Evolutionary conservation across 2,797 vertebrate species (phyloP).

Genomic region (Hippopotamyrus pictus): DNA sequence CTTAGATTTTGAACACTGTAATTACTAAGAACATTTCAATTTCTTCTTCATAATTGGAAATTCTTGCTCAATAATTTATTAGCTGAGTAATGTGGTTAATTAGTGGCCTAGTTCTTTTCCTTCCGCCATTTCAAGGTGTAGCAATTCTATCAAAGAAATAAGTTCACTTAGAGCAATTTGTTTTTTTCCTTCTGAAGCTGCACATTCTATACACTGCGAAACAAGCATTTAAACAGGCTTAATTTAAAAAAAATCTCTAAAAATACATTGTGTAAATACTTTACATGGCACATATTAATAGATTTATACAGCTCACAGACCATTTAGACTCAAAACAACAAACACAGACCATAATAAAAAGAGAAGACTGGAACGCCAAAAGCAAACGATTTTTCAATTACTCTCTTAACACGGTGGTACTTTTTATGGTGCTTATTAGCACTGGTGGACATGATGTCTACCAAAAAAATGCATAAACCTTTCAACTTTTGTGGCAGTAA

Average conservation of each 20-base stretch:
- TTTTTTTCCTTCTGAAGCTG: not conserved
- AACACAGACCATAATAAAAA: not conserved
- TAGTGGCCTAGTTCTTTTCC: not conserved
- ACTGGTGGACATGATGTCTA: not conserved
- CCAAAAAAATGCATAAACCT: not conserved
- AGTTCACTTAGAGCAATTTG: not conserved
- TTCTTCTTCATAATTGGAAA: conserved; percentile 13
- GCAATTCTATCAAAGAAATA: not conserved
- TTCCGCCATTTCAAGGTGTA: conserved; percentile 2
- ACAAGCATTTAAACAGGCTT: not conserved
- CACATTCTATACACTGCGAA: not conserved
- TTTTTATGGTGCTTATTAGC: not conserved
- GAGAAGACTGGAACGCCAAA: not conserved
- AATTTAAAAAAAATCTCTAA: not conserved
- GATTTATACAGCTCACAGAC: not conserved
- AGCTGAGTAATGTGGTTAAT: conserved; percentile 11
- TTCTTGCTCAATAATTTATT: conserved; percentile 1
- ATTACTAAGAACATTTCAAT: not conserved
- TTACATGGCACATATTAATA: not conserved
- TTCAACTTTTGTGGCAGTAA: not conserved
- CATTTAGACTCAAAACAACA: not conserved
- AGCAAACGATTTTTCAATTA: not conserved
- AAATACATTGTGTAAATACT: not conserved
- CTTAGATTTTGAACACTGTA: not conserved
- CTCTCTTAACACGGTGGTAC: not conserved